A percentile compares a stretch with the other conserved stretches of the same genome.
Conservation (phyloP, 2,797 vertebrate genomes). For the Mus caroli region DNA sequence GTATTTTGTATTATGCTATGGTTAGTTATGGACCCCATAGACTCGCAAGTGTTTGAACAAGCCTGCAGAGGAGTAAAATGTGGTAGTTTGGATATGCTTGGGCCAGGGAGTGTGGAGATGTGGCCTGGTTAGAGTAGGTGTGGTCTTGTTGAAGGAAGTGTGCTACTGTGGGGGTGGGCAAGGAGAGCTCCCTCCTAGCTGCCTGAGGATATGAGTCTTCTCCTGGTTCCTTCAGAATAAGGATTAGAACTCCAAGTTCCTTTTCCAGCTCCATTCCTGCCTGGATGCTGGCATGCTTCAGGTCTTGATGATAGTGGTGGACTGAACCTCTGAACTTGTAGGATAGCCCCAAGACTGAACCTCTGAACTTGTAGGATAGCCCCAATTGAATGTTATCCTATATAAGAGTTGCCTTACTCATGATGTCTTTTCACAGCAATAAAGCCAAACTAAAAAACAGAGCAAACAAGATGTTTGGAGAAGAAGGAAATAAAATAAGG, state of each 20-base stretch:
- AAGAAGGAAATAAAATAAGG: neutral
- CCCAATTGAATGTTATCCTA: neutral
- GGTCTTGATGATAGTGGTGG: neutral
- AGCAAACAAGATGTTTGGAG: neutral
- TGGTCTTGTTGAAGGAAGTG: neutral
- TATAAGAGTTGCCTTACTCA: neutral
- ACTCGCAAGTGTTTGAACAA: too few species aligned
- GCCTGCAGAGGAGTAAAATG: too few species aligned
- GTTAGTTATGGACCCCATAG: too few species aligned
- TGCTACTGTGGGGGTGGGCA: neutral
- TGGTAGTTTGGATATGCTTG: too few species aligned
- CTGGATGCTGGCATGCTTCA: neutral
- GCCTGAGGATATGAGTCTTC: neutral
- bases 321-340: neutral
- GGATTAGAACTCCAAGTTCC: neutral
- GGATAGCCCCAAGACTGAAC: neutral
- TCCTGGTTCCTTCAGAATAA: neutral
- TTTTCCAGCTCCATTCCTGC: neutral
- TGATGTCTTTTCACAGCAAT: neutral
- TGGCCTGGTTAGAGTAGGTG: too few species aligned
- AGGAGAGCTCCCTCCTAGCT: neutral
- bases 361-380: neutral
- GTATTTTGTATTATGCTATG: too few species aligned
- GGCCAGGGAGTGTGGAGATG: too few species aligned
- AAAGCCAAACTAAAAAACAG: neutral